A percentile compares a stretch with the other conserved stretches of the same genome.
phyloP scores from a whole-genome alignment of 2,797 vertebrate genomes.

The Pangasius sanitwongsei region DNA sequence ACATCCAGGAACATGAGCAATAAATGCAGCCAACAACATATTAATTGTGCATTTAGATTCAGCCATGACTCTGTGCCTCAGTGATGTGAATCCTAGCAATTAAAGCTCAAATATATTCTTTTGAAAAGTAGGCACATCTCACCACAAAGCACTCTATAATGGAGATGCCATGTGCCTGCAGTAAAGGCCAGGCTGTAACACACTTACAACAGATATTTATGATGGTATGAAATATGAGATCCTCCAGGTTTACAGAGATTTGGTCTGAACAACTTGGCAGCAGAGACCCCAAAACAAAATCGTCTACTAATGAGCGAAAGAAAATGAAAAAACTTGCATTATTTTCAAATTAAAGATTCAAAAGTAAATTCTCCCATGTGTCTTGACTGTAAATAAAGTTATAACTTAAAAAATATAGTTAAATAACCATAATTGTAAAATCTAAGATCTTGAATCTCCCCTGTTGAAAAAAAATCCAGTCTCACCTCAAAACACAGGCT shows the following conservation, averaged over 20 bases:
- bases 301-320: not conserved
- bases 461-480: not conserved
- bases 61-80: constrained; percentile 63
- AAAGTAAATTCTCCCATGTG: not conserved
- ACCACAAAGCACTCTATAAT: not conserved
- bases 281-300: constrained; percentile 11
- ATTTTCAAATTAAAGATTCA: not conserved
- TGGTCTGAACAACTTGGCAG: constrained; percentile 1
- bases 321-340: not conserved
- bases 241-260: constrained; percentile 18
- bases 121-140: constrained; percentile 66
- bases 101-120: constrained; percentile 72
- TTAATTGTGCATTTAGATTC: constrained; percentile 68
- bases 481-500: not conserved
- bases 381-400: not conserved
- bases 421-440: not conserved
- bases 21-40: constrained; percentile 59
- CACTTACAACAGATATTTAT: constrained; percentile 66
- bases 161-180: not conserved
- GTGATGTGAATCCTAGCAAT: constrained; percentile 66
- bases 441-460: not conserved
- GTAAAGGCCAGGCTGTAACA: constrained; percentile 47
- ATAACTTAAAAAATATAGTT: not conserved
- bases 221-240: constrained; percentile 45
- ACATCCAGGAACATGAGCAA: constrained; percentile 56